Base-by-base conservation (phyloP, 2,113 vertebrate genomes). In the Athene cunicularia region DNA sequence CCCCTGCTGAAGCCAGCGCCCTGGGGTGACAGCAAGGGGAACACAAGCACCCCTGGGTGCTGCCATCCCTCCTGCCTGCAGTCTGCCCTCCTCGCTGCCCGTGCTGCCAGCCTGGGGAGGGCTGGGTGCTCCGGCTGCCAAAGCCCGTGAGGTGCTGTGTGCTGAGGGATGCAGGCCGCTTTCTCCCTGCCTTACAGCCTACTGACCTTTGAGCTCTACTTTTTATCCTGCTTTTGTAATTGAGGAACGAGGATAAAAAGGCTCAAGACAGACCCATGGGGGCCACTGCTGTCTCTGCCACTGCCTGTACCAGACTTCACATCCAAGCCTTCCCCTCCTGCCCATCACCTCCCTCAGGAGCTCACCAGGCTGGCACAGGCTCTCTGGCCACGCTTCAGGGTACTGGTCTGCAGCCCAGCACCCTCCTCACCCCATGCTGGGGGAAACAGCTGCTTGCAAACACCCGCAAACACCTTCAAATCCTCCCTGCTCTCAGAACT, bases 1-100 rank as follows among this genome's bases (percentile, higher is more conserved):
- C 12, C 26, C 27, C 22, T 37, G 22, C n/a, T 13, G 2, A 58
- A 73, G 23, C 2, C 52, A 19, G 12, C 21, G 21, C n/a, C 32
- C 18, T 4, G 37, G 37, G 30, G 24, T 50, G 59, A 35, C 17
- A 32, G 43, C n/a, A 12, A 56, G 16, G 20, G 35, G 41, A 64
- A 41, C 24, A 17, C 26, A 11, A 81, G 26, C 35, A 50, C 67
- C 16, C 7, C 0, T 2, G 8, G 0, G 5, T 7, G 16, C 66
- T 47, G 56, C 58, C 5, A 1, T 33, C 66, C 33, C 23, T 59
- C n/a, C 62, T 50, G 52, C 53, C 62, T 52, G 26, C 35, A 17
- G 30, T 3, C 62, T 59, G 53, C 35, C 41, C 23, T 45, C 53
- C 73, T 49, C 2, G 2, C 39, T 56, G 59, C 33, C 0, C 1